Evolutionary conservation across 2,113 vertebrate genomes (phyloP).

Genomic region (Bagarius yarrelli): DNA sequence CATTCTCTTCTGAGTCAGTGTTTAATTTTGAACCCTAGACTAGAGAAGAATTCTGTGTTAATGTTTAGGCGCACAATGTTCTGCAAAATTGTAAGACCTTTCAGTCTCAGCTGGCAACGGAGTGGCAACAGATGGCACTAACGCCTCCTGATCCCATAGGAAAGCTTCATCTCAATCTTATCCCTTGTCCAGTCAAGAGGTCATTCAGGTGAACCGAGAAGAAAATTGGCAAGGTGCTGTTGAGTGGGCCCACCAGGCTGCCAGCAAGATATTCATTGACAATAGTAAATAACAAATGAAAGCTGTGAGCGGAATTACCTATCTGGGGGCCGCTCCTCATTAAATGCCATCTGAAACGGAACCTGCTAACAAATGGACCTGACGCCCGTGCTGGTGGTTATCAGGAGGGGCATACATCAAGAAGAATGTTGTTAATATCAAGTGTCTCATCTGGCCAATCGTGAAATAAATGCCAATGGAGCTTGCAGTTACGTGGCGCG

Average conservation of each 20-base stretch:
- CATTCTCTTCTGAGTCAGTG: conserved; percentile 59
- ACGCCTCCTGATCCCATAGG: conserved; percentile 67
- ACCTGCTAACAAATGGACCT: conserved; percentile 66
- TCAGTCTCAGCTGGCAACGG: conserved; percentile 38
- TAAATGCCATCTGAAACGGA: conserved; percentile 73
- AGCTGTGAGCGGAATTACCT: conserved; percentile 71
- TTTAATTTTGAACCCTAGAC: conserved; percentile 57
- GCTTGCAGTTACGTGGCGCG: conserved; percentile 77
- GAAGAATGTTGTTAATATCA: conserved; percentile 82
- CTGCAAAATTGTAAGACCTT: conserved; percentile 39
- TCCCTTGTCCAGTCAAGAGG: conserved; percentile 66
- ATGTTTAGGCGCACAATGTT: conserved; percentile 48
- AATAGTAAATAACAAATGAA: conserved; percentile 79
- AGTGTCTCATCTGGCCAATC: conserved; percentile 77
- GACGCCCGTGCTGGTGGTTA: conserved; percentile 41
- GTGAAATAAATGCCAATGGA: conserved; percentile 82
- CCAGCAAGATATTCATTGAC: conserved; percentile 69
- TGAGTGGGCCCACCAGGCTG: conserved; percentile 61
- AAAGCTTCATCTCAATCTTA: conserved; percentile 55
- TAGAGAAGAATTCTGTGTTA: conserved; percentile 55
- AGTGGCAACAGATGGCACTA: conserved; percentile 70
- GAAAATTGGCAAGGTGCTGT: conserved; percentile 73
- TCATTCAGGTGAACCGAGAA: conserved; percentile 75
- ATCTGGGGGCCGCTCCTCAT: conserved; percentile 67
- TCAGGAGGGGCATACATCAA: conserved; percentile 73